Base-by-base conservation (phyloP, 2,888 invertebrate genomes). In the Parapristionchus giblindavisi region DNA sequence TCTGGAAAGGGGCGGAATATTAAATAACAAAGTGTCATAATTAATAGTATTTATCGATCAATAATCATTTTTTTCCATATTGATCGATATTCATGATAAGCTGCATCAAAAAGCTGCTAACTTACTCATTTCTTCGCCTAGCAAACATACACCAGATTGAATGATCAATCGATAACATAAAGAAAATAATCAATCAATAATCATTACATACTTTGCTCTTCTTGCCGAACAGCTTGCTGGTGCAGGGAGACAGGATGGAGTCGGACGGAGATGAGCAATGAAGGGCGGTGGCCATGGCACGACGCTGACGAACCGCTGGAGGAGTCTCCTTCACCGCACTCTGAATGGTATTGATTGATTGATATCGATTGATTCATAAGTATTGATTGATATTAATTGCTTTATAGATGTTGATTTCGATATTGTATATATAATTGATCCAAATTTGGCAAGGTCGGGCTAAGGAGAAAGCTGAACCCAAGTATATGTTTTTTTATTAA, bases 191-290 rank as follows among this genome's bases (percentile, higher is more conserved):
- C 32, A 58, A 58, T 58, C 32, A 29, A 36, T 17, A 34, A 32
- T n/a, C n/a, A n/a, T n/a, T 24, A n/a, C 21, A 21, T 29, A 73
- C 61, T 48, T 60, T 61, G 60, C 48, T 60, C n/a, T 60, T 58
- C 51, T 61, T 73, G 3, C 75, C 60, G 63, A 75, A 65, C 3
- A 75, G 77, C 56, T 80, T 81, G 71, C 78, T 77, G 43, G 83
- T 80, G 74, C 83, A 83, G 51, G 83, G 83, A 29, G 80, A 81
- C 36, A 83, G 78, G 77, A 79, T 78, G 43, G 77, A 77, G 52
- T 83, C 83, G 11, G 83, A 83, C 34, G 83, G 83, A 29, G 70
- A 70, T 8, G 54, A 54, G 40, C 70, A 70, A 29, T 70, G 70
- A n/a, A 70, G 70, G 24, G 70, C 70, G 38, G 34, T 56, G 14